Conservation (phyloP, 1,140 invertebrate genomes). For the Brachionus koreanus region DNA sequence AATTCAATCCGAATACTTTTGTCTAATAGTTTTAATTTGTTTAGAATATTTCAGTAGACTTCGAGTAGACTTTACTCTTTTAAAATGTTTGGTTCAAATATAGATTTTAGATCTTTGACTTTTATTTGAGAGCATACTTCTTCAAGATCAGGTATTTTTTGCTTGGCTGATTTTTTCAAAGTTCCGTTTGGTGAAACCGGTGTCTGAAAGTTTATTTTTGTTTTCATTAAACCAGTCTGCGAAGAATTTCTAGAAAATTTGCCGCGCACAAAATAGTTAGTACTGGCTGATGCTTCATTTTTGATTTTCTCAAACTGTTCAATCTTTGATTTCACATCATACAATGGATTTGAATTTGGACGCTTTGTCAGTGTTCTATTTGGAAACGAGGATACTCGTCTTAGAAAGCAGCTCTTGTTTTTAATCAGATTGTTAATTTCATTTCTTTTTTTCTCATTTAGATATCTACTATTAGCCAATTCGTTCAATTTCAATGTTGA, state of each 20-base stretch:
- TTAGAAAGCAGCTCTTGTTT: slow-evolving; percentile 22
- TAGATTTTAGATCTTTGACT: neutral
- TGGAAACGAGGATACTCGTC: neutral
- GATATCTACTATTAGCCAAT: neutral
- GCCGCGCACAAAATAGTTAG: slow-evolving; percentile 10
- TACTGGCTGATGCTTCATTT: neutral
- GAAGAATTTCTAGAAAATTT: slow-evolving; percentile 14
- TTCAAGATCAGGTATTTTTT: neutral
- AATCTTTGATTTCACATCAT: slow-evolving; percentile 32
- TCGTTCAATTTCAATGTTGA: slow-evolving; percentile 7
- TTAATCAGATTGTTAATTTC: neutral
- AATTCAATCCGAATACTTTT: neutral
- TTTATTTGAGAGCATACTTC: neutral
- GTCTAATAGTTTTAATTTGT: neutral
- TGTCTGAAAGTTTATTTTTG: neutral
- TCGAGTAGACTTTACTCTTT: neutral
- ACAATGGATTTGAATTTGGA: neutral
- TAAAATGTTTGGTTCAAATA: neutral
- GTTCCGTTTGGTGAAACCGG: neutral
- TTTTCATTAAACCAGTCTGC: neutral
- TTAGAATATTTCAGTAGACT: neutral
- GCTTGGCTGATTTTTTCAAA: neutral
- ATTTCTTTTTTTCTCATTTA: slow-evolving; percentile 11
- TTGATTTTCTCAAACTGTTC: slow-evolving; percentile 26
- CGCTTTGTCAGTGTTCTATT: neutral